These are phyloP conservation scores for Dasypogon diadema DNA, from an alignment of 2,888 invertebrate genomes.

Conservation along the genomic window DNA sequence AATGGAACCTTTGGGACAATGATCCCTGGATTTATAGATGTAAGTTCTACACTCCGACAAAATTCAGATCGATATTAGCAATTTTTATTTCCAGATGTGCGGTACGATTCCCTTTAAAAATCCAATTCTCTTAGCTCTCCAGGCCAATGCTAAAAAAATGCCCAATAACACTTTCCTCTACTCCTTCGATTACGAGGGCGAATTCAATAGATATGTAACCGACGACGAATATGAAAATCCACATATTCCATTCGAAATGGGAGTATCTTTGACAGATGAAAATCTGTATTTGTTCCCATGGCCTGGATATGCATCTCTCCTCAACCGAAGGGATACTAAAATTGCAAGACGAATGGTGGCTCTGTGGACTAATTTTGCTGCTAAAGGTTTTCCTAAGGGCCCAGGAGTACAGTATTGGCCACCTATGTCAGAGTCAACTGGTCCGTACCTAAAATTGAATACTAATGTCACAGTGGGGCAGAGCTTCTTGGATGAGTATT, in stretches of 20 bases:
- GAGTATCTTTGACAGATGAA: constrained; percentile 73
- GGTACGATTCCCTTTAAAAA: constrained; percentile 70
- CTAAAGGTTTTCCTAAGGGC: constrained; percentile 63
- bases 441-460: constrained; percentile 66
- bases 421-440: constrained; percentile 63
- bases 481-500: constrained; percentile 65
- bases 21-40: constrained; percentile 70
- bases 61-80: background rate
- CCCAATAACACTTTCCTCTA: constrained; percentile 69
- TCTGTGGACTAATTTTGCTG: constrained; percentile 67
- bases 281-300: constrained; percentile 71
- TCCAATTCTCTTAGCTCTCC: constrained; percentile 67
- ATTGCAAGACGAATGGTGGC: constrained; percentile 69
- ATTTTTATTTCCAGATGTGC: constrained; percentile 64
- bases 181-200: constrained; percentile 70
- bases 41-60: constrained; percentile 61
- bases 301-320: constrained; percentile 63
- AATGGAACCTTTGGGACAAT: constrained; percentile 68
- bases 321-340: constrained; percentile 65
- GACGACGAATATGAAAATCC: constrained; percentile 63
- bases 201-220: constrained; percentile 65
- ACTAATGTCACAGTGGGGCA: constrained; percentile 61
- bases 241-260: constrained; percentile 69
- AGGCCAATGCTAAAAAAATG: constrained; percentile 65
- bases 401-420: constrained; percentile 63